These are phyloP conservation scores for Diadophis punctatus DNA, from an alignment of 2,113 vertebrate species.

Conservation along the genomic window DNA sequence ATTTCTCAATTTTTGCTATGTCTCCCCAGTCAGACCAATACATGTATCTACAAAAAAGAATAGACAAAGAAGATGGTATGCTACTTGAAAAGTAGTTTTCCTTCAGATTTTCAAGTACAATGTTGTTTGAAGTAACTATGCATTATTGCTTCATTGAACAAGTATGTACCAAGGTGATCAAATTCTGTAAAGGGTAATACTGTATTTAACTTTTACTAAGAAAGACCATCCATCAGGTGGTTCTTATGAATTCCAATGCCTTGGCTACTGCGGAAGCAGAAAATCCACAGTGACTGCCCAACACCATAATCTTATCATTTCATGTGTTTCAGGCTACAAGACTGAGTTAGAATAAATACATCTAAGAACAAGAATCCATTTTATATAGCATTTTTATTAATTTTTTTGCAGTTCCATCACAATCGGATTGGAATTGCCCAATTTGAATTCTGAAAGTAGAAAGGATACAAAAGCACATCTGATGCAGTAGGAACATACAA, in stretches of 20 bases:
- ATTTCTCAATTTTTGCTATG: slow-evolving; percentile 93
- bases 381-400: background rate
- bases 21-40: slow-evolving; percentile 99
- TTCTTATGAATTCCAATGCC: background rate
- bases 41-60: slow-evolving; percentile 81
- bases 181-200: background rate
- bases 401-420: background rate
- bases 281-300: background rate
- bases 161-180: background rate
- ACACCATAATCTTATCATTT: background rate
- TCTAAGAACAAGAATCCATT: background rate
- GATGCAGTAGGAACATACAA: background rate
- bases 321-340: background rate
- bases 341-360: background rate
- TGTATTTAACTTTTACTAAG: background rate
- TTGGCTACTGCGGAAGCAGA: background rate
- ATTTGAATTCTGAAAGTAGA: background rate
- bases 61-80: background rate
- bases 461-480: background rate
- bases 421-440: background rate
- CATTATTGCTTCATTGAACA: background rate
- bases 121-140: background rate
- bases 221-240: background rate
- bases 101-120: background rate
- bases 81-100: background rate